Conservation (phyloP, 2,888 invertebrate species). For the Idaea straminata region DNA sequence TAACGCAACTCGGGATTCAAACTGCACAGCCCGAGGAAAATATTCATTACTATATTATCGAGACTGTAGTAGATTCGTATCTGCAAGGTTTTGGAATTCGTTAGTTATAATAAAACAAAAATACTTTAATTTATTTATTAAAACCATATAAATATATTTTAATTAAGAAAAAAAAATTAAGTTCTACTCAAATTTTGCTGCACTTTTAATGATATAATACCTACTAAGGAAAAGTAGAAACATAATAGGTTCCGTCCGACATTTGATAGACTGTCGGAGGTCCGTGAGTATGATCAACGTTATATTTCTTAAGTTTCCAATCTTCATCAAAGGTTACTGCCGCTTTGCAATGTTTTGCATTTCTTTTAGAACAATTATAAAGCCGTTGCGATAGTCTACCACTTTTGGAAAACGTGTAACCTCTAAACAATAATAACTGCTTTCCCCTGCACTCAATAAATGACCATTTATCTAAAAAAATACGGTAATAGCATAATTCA, state of each 20-base stretch:
- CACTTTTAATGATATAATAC: neutral
- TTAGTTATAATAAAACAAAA: no score
- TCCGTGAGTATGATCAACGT: neutral
- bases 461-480: neutral
- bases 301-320: neutral
- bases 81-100: no score
- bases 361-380: neutral
- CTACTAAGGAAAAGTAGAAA: neutral
- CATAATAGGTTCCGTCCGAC: neutral
- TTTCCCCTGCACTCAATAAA: neutral
- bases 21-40: no score
- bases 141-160: no score
- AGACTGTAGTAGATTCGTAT: no score
- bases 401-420: neutral
- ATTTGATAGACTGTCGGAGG: neutral
- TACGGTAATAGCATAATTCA: neutral
- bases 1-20: no score
- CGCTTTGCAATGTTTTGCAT: neutral
- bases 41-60: no score
- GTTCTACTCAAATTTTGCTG: no score
- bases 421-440: neutral
- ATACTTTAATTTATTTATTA: no score
- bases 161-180: no score
- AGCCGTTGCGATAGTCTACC: neutral
- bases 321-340: neutral